Base-by-base conservation (phyloP, 2,888 invertebrate species). In the Tachystola acroxantha region DNA sequence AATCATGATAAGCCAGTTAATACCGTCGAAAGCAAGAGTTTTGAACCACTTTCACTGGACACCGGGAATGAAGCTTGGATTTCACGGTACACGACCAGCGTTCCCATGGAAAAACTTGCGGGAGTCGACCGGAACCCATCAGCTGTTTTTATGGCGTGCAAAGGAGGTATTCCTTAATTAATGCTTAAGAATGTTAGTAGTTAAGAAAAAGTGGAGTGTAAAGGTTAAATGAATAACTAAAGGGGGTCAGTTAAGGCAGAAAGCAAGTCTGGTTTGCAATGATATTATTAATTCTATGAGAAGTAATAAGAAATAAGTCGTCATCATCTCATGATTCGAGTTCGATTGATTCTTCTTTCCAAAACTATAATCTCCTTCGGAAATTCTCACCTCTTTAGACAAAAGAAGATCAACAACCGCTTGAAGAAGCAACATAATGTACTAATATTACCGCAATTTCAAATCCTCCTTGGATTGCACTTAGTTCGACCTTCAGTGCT, bases 91-190 rank as follows among this genome's bases (percentile, higher is more conserved):
- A 41, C 43, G 47, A 22, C 27, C 19, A 6, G 14, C 25, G 30
- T 64, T 72, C 69, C 71, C 70, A 64, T 60, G 60, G 52, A 64
- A 58, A 62, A 66, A 64, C 58, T 56, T 51, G 42, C 48, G 39
- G 44, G 51, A 38, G 40, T 40, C 53, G 42, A 50, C 63, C 71
- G 74, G 26, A 33, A 33, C 30, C 7, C 9, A 19, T 19, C 30
- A 30, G 30, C 16, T 19, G 42, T 35, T 37, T 30, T 32, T 27
- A 27, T 27, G 27, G 5, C 20, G 20, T 5, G 19, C 20, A 1
- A 20, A 5, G 24, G n/a, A 24, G 24, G 24, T 24, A 24, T 24
- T 7, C n/a, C 24, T 24, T 24, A 24, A 24, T 24, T 2, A 24
- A 24, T 24, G 24, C 24, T n/a, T n/a, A n/a, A n/a, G n/a, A 24